Conservation (phyloP, 1,140 invertebrate species). For the Drosophila paulistorum region DNA sequence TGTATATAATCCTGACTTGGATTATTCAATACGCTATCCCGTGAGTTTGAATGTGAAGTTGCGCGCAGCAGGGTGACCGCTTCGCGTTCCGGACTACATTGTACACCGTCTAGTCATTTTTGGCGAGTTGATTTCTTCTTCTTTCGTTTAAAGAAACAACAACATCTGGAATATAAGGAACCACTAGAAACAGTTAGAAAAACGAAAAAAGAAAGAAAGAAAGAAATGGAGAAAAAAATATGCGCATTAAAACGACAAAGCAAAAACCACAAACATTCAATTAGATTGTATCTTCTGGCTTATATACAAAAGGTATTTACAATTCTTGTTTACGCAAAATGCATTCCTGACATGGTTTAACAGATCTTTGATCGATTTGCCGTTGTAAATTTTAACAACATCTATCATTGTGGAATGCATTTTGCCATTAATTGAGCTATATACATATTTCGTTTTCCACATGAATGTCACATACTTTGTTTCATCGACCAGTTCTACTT, state of each 20-base stretch:
- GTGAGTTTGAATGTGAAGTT: constrained; percentile 87
- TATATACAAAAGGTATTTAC: constrained; percentile 58
- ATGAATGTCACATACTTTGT: constrained; percentile 89
- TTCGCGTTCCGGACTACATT: constrained; percentile 86
- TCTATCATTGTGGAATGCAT: not conserved
- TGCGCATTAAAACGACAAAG: constrained; percentile 82
- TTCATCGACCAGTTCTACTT: constrained; percentile 96
- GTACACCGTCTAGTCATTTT: constrained; percentile 84
- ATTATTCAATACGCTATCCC: constrained; percentile 86
- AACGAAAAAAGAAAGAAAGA: constrained; percentile 49
- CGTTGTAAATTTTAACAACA: no score
- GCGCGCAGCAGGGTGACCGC: constrained; percentile 87
- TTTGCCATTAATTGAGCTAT: not conserved
- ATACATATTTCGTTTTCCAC: constrained; percentile 32
- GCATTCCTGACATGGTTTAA: not conserved
- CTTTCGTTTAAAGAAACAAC: constrained; percentile 98
- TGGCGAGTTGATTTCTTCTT: constrained; percentile 92
- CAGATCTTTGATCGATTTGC: no score
- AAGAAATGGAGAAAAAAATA: constrained; percentile 32
- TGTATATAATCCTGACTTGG: constrained; percentile 83
- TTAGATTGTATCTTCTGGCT: constrained; percentile 71
- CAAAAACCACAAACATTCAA: constrained; percentile 62
- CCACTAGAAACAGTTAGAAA: constrained; percentile 75
- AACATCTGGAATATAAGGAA: constrained; percentile 90
- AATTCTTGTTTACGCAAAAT: not conserved